Base-by-base conservation (phyloP, 1,140 invertebrate genomes). In the Trichonephila clavipes region DNA sequence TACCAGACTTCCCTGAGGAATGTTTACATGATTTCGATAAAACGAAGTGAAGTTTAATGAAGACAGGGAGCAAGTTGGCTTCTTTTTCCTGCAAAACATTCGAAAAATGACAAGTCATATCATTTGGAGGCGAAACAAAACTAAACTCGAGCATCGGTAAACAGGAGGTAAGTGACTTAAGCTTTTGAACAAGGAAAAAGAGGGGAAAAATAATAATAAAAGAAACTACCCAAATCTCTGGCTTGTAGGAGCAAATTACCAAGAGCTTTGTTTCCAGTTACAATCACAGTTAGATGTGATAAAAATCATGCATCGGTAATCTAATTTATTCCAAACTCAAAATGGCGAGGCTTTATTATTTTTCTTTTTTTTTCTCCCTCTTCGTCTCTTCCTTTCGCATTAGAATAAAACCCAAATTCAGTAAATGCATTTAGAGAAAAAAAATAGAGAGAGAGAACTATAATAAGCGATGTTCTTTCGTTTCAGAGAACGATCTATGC, bases 161-260 rank as follows among this genome's bases (percentile, higher is more conserved):
- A 89, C 88, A 89, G 51, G 40, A 88, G 88, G 61, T 89, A 89
- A 89, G 72, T 77, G 88, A 89, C 88, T 89, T 89, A 89, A 24
- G 66, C 64, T 24, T 72, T 69, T n/a, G 21, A 44, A 28, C 24
- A n/a, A 16, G n/a, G 51, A 85, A 16, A 24, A 12, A 51, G 58
- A 61, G 19, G 10, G 16, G 7, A 7, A 77, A 77, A 77, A 40
- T 28, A 72, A 72, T 16, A 72, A 5, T 6, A 5, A 87, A 28
- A 28, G 16, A 87, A n/a, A 87, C 64, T 34, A 87, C 44, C 62
- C 24, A 59, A 59, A 87, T 58, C 72, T 89, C 72, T 89, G 24
- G 62, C 34, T 24, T 44, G 34, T 58, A 34, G 51, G 69, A 77
- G 88, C 34, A 89, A 89, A 72, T 89, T 72, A 69, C 66, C 64